phyloP scores from a whole-genome alignment of 92 coral and sea anemone genomes.

The Ricordea florida region DNA sequence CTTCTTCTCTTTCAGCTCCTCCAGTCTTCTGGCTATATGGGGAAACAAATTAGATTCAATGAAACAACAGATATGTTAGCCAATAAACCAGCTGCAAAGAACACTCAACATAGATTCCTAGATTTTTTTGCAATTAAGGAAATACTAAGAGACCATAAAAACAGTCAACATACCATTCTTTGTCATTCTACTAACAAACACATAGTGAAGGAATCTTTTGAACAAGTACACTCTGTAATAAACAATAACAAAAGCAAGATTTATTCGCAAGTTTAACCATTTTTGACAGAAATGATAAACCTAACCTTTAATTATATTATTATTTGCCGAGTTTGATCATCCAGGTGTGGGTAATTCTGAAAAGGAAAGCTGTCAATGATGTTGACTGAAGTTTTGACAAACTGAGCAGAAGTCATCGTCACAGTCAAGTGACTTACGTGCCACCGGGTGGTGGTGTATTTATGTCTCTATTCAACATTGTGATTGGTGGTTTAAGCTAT shows the following conservation, averaged over 20 bases:
- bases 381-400: too few relatives aligned
- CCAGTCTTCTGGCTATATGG: constrained; percentile 68
- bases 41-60: background rate
- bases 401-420: too few relatives aligned
- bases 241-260: background rate
- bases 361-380: too few relatives aligned
- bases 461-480: too few relatives aligned
- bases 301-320: background rate
- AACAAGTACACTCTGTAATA: constrained; percentile 75
- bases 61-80: background rate
- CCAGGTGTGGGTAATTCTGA: too few relatives aligned
- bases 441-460: too few relatives aligned
- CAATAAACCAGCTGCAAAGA: background rate
- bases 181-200: constrained; percentile 86
- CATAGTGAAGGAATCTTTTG: constrained; percentile 79
- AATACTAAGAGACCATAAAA: background rate
- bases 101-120: background rate
- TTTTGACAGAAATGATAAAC: background rate
- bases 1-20: constrained; percentile 83
- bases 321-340: too few relatives aligned
- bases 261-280: background rate
- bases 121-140: background rate
- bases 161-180: constrained; percentile 76
- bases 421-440: too few relatives aligned
- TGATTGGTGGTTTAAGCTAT: too few relatives aligned